Conservation (phyloP, 2,888 invertebrate genomes). For the Pasiphila rectangulata region DNA sequence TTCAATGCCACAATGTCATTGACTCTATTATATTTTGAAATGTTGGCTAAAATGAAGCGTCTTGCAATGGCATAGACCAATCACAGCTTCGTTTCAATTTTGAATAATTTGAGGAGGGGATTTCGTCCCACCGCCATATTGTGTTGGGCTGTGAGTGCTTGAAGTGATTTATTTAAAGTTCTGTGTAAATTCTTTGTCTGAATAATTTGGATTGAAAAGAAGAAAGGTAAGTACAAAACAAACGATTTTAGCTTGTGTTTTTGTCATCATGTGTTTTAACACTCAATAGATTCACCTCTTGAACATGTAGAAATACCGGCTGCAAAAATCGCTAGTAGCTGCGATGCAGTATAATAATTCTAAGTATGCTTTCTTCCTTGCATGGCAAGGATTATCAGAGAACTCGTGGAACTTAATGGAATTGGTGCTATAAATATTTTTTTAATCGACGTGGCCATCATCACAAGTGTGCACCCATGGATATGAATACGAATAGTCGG, state of each 20-base stretch:
- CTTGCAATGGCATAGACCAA: constrained; percentile 59
- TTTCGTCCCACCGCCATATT: constrained; percentile 77
- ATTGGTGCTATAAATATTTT: too few species aligned
- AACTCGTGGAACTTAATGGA: too few species aligned
- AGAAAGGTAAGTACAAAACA: constrained; percentile 62
- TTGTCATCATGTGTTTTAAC: constrained; percentile 51
- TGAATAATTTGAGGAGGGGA: constrained; percentile 76
- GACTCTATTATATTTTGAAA: constrained; percentile 28
- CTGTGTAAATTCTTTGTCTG: constrained; percentile 70
- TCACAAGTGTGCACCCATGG: too few species aligned
- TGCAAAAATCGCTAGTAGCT: constrained; percentile 24
- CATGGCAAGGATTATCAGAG: background rate
- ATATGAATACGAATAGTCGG: too few species aligned
- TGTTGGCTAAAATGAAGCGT: constrained; percentile 68
- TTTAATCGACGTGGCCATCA: too few species aligned
- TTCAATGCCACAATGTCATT: constrained; percentile 36
- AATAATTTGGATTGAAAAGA: constrained; percentile 68
- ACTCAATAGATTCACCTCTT: constrained; percentile 5
- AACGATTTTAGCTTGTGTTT: constrained; percentile 63
- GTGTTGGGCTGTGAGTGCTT: constrained; percentile 77
- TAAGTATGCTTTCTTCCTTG: too few species aligned
- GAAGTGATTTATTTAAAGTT: constrained; percentile 64
- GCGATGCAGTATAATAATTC: background rate
- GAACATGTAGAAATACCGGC: constrained; percentile 41
- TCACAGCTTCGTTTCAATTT: constrained; percentile 63